Base-by-base conservation (phyloP, 2,888 invertebrate genomes). In the Dryocosmus kuriphilus region DNA sequence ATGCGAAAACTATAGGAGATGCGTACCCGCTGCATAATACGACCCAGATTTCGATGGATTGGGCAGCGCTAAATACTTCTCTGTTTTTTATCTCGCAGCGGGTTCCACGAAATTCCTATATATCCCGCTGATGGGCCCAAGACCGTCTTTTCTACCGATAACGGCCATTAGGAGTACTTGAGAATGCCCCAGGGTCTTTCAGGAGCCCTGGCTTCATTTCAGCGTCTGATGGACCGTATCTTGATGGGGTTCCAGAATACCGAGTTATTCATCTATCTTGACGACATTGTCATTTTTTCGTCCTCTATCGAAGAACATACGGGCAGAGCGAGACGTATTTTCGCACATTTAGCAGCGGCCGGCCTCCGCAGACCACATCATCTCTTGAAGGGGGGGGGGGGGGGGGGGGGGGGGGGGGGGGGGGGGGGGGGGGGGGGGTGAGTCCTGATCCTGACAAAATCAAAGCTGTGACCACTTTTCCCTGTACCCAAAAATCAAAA, bases 61-160 rank as follows among this genome's bases (percentile, higher is more conserved):
- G 3, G 79, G 80, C 5, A 71, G 74, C 55, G 55, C 79, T 0
- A 78, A 77, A 57, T 80, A 79, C 74, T 81, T 81, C 46, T 78
- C 80, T 14, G 79, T 77, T 1, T 75, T 81, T 7, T 80, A 80
- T 51, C 51, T 81, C 4, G 78, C 73, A 76, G 76, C 2, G 88
- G 88, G 1, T 88, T 87, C 73, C 85, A 88, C 73, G 88, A 89
- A 74, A 87, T 89, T 7, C 74, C 76, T 0, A 76, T 82, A 8
- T 62, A 85, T 16, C 75, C 82, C 0, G 32, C 79, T 14, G 83
- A 85, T 57, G 73, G 60, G 5, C 62, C 67, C n/a, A 81, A 83
- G 77, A 82, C 80, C 0, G 81, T 82, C 9, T 83, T 83, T 55
- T 76, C 80, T 0, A 80, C 82, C 9, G 76, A 79, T 0, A 61